These are phyloP conservation scores for Otolemur crassicaudatus DNA, from an alignment of 2,797 vertebrate genomes.

Conservation along the genomic window DNA sequence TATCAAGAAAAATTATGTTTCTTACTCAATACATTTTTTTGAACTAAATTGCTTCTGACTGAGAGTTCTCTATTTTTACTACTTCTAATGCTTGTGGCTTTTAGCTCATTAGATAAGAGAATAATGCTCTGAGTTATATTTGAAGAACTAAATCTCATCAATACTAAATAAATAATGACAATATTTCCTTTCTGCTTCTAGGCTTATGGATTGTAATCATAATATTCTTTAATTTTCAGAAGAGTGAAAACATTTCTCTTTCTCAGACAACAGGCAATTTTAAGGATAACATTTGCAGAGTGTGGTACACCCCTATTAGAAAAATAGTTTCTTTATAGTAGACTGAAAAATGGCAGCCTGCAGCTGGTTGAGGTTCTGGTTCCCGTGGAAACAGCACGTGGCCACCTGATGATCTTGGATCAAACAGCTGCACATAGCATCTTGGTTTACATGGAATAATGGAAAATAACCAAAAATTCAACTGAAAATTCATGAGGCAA, in stretches of 20 bases:
- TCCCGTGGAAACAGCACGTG: conserved; percentile 65
- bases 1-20: conserved; percentile 39
- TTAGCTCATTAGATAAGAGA: conserved; percentile 31
- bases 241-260: conserved; percentile 56
- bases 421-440: conserved; percentile 60
- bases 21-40: conserved; percentile 31
- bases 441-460: conserved; percentile 62
- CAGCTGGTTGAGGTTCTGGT: conserved; percentile 44
- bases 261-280: conserved; percentile 51
- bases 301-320: not conserved
- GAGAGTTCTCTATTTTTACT: conserved; percentile 39
- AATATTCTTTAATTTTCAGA: conserved; percentile 64
- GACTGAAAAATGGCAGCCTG: not conserved
- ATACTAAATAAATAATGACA: conserved; percentile 68
- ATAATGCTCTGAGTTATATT: conserved; percentile 56
- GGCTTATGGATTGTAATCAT: conserved; percentile 2
- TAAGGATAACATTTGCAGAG: conserved; percentile 33
- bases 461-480: conserved; percentile 51
- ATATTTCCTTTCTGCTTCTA: conserved; percentile 48
- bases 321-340: conserved; percentile 29
- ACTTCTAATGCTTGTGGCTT: conserved; percentile 41
- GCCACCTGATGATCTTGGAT: conserved; percentile 55
- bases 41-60: conserved; percentile 48
- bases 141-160: conserved; percentile 62
- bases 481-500: conserved; percentile 57